Base-by-base conservation (phyloP, 2,888 invertebrate genomes). In the Aquatica leii region DNA sequence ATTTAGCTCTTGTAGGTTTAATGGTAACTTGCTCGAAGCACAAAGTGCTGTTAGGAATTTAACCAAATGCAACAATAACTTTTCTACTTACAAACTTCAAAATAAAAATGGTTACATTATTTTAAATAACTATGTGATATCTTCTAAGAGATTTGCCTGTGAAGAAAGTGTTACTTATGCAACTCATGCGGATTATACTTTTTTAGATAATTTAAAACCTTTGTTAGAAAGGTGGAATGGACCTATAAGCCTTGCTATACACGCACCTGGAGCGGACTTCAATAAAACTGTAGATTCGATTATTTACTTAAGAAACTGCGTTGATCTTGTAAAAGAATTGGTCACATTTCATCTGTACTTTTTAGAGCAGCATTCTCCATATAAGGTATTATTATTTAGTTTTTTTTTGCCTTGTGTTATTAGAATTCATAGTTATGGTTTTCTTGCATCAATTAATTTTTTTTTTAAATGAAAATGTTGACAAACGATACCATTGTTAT, bases 311-410 rank as follows among this genome's bases (percentile, higher is more conserved):
- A 81, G 87, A 17, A 83, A 82, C 70, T 89, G 89, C 76, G 77
- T 81, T 35, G 78, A 83, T 0, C 77, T 86, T 35, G 82, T 90
- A 52, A 78, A 82, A 0, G 82, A 86, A 62, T 84, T 84, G 65
- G 87, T 87, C 50, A 87, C 87, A 43, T 90, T 90, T 76, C 89
- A 90, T 73, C 73, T 90, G 31, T 87, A 86, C 75, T 89, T 88
- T 77, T 84, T 85, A 56, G 82, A 82, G 59, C 80, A 84, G 24
- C 86, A 88, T 74, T 82, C 87, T 75, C 88, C 88, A 4, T n/a
- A 79, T 61, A 71, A 60, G 49, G 59, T 58, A 51, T n/a, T n/a
- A n/a, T n/a, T n/a, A n/a, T n/a, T n/a, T n/a, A n/a, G n/a, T n/a
- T n/a, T n/a, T n/a, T n/a, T n/a, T n/a, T n/a, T n/a, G n/a, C n/a